phyloP scores from a whole-genome alignment of 2,113 vertebrate species.

The Pao palembangensis region DNA sequence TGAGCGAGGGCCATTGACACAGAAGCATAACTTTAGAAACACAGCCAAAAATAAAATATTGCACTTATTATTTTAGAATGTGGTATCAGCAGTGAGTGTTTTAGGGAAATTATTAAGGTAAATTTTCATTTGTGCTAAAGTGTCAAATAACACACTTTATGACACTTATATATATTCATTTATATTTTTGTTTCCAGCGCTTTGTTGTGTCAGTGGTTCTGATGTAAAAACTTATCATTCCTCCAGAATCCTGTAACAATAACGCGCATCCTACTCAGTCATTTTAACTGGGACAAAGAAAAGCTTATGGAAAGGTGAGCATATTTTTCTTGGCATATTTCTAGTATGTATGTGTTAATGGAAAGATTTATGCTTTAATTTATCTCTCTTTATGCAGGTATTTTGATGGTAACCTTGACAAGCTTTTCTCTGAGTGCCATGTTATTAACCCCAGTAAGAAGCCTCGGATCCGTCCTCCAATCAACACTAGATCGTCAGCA shows the following conservation, averaged over 20 bases:
- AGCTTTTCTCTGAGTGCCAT: conserved; percentile 98
- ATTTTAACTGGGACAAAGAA: conserved; percentile 99
- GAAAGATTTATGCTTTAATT: background rate
- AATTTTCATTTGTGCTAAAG: too few species aligned
- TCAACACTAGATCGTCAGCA: conserved; percentile 97
- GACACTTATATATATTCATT: too few species aligned
- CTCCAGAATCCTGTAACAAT: conserved; percentile 97
- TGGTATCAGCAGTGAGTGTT: too few species aligned
- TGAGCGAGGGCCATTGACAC: too few species aligned
- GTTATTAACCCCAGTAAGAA: conserved; percentile 99
- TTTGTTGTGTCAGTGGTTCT: too few species aligned
- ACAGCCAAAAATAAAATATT: too few species aligned
- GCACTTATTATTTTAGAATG: too few species aligned
- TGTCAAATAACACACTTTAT: too few species aligned
- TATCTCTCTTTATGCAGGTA: conserved; percentile 79
- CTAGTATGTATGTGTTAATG: background rate
- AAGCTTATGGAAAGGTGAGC: conserved; percentile 99
- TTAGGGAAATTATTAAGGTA: too few species aligned
- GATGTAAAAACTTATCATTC: conserved; percentile 17
- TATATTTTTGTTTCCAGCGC: too few species aligned
- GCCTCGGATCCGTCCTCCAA: conserved; percentile 92
- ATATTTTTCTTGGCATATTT: background rate
- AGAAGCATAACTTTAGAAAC: too few species aligned
- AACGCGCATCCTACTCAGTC: conserved; percentile 98
- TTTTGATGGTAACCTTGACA: conserved; percentile 99